Base-by-base conservation (phyloP, 2,113 vertebrate genomes). In the Zosterops japonicus region DNA sequence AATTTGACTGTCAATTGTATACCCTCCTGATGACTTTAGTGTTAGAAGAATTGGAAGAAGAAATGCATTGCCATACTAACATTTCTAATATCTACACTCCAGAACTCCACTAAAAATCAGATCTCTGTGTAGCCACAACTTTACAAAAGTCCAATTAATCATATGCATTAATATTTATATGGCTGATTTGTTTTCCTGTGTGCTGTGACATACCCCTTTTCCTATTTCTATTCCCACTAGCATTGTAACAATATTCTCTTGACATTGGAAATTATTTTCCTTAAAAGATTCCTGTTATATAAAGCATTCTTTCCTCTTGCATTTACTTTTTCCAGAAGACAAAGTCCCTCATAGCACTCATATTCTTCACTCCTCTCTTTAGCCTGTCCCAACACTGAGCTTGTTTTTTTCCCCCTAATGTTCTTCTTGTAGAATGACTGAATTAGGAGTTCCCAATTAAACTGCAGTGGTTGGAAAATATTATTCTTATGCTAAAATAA, bases 381-480 rank as follows among this genome's bases (percentile, higher is more conserved):
- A 72, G 67, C 71, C 75, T 86, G 29, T 56, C 92, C 64, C 50
- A 83, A 72, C 17, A 36, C 18, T 67, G 39, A 92, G 50, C 68
- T 91, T 69, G 53, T 53, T 55, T 85, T 88, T 89, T 75, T 36
- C 2, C 24, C 49, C 19, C 36, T 64, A 68, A 83, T 25, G 44
- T 75, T 93, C 46, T 81, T 81, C 60, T 60, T 55, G 27, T 57
- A 80, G 63, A 77, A 95, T 86, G 85, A 65, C 71, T 90, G 82
- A 93, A 91, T 84, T 93, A 91, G 64, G 71, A 94, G 90, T 80
- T 92, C 56, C 64, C 94, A 93, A 96, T 96, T 94, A 94, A 79
- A 90, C 52, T 88, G 75, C 60, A 55, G 55, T 71, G 56, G 92
- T 60, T 95, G 93, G 94, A 96, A 95, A 96, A 90, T 83, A 92